These are phyloP conservation scores for Drosophila neoperkinsi DNA, from an alignment of 2,888 invertebrate genomes.

Conservation along the genomic window DNA sequence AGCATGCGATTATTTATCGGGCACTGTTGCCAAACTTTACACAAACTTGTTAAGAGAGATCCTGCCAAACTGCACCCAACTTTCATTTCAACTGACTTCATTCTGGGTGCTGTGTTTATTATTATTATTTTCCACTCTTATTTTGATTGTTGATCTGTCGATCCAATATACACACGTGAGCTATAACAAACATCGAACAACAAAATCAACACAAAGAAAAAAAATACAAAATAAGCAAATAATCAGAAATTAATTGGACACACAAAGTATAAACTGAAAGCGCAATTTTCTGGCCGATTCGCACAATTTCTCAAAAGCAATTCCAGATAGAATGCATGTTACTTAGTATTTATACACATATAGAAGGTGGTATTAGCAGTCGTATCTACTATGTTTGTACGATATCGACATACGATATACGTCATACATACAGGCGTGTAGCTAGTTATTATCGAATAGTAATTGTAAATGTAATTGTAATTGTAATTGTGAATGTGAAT, in stretches of 20 bases:
- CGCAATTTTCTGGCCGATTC: not conserved
- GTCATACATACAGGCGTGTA: not conserved
- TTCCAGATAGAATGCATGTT: conserved; percentile 18
- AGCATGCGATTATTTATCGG: conserved; percentile 5
- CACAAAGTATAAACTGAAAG: not conserved
- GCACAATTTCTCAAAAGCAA: conserved; percentile 20
- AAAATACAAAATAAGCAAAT: not conserved
- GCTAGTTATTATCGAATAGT: conserved; percentile 37
- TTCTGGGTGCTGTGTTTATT: not conserved
- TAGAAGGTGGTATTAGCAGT: not conserved
- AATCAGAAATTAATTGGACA: not conserved
- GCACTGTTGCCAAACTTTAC: conserved; percentile 32
- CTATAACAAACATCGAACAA: conserved; percentile 30
- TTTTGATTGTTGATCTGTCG: not conserved
- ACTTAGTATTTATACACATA: conserved; percentile 3
- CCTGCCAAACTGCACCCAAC: conserved; percentile 1
- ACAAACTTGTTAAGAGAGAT: not conserved
- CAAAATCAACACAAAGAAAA: not conserved
- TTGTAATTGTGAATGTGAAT: conserved; percentile 9
- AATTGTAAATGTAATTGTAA: conserved; percentile 12
- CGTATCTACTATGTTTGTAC: not conserved
- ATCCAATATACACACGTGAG: conserved; percentile 24
- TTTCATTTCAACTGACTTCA: not conserved
- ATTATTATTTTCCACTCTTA: not conserved
- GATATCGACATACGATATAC: not conserved